These are phyloP conservation scores for Pyrochroa serraticornis DNA, from an alignment of 2,888 invertebrate genomes.

Conservation along the genomic window DNA sequence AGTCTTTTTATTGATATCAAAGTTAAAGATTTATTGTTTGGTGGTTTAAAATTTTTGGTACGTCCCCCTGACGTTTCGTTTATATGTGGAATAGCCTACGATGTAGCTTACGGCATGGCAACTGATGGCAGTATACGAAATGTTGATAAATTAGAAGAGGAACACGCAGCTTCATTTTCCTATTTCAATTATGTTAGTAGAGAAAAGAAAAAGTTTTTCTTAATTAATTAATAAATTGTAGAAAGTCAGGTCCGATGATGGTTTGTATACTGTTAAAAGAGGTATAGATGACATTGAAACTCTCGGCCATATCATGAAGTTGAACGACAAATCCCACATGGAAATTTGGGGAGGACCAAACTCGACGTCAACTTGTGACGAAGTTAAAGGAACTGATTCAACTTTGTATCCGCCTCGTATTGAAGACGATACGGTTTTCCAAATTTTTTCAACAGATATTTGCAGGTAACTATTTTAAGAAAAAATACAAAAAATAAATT, in stretches of 20 bases:
- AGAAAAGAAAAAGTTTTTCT: background rate
- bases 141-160: constrained; percentile 8
- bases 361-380: constrained; percentile 54
- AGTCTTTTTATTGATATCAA: constrained; percentile 4
- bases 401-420: constrained; percentile 69
- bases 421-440: constrained; percentile 57
- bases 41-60: constrained; percentile 10
- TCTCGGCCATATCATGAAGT: constrained; percentile 7
- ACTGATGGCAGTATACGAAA: background rate
- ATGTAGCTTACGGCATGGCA: constrained; percentile 1
- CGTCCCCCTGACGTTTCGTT: background rate
- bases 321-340: constrained; percentile 5
- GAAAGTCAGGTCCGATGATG: constrained; percentile 9
- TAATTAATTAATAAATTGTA: background rate
- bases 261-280: constrained; percentile 9
- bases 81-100: background rate
- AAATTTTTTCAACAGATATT: constrained; percentile 68
- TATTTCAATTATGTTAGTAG: constrained; percentile 11
- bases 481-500: constrained; percentile 3
- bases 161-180: constrained; percentile 1
- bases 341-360: constrained; percentile 1
- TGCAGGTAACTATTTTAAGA: constrained; percentile 62
- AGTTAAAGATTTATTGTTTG: constrained; percentile 14
- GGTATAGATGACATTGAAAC: constrained; percentile 7
- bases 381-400: constrained; percentile 63